A percentile compares a stretch with the other conserved stretches of the same genome.
These are phyloP conservation scores for Conus betulinus DNA, from an alignment of 1,140 invertebrate species.

Conservation along the genomic window DNA sequence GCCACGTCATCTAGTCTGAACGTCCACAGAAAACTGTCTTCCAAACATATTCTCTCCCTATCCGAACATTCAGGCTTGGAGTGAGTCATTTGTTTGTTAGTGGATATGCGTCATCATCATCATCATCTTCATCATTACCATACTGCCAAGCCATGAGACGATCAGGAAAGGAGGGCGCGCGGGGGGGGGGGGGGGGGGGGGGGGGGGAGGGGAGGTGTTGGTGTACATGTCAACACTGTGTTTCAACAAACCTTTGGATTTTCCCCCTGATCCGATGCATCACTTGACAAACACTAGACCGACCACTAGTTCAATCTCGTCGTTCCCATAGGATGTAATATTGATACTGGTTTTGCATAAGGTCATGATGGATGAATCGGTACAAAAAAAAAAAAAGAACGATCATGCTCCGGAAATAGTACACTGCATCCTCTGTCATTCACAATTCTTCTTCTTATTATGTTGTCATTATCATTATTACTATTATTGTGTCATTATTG, in stretches of 20 bases:
- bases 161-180: background rate
- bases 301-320: background rate
- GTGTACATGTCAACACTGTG: background rate
- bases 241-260: background rate
- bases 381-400: background rate
- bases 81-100: background rate
- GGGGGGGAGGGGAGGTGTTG: no score
- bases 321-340: background rate
- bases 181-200: no score
- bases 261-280: background rate
- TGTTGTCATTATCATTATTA: no score
- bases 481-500: no score
- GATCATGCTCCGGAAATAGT: no score
- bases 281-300: background rate
- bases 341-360: background rate
- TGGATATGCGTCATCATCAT: background rate
- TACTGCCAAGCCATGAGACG: no score
- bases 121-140: no score
- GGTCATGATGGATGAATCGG: background rate
- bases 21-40: constrained; percentile 30
- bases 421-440: background rate
- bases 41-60: constrained; percentile 17
- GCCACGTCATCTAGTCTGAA: constrained; percentile 19
- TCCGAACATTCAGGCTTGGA: constrained; percentile 29
- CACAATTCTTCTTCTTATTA: background rate